Evolutionary conservation across 2,888 invertebrate species (phyloP).

Genomic region (Anthrax anthrax): DNA sequence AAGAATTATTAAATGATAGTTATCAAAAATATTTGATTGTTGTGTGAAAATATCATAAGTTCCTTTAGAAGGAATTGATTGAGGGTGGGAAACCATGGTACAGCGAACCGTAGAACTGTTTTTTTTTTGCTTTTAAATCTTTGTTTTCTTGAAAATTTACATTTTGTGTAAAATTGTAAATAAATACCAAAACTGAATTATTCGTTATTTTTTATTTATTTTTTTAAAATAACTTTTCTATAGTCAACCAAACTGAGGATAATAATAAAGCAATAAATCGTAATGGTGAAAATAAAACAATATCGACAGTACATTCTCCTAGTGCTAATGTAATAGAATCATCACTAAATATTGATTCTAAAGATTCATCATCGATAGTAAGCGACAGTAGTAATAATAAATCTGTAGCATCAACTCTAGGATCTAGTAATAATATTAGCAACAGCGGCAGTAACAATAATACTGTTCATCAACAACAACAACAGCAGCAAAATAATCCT

Average conservation of each 20-base stretch:
- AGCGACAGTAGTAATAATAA: not conserved
- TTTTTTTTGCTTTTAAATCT: too few species aligned
- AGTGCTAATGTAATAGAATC: not conserved
- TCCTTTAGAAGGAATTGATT: too few species aligned
- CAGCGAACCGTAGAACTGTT: too few species aligned
- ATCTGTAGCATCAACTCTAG: not conserved
- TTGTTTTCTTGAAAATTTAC: too few species aligned
- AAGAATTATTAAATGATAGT: too few species aligned
- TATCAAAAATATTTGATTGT: too few species aligned
- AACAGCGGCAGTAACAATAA: not conserved
- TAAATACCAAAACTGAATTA: too few species aligned
- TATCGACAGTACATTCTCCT: not conserved
- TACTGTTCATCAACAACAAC: not conserved
- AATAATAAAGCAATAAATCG: slow-evolving; percentile 4
- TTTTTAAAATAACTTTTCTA: not conserved
- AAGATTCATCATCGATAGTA: not conserved
- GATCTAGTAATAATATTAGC: not conserved
- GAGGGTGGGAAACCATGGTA: too few species aligned
- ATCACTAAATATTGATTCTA: not conserved
- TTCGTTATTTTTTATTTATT: too few species aligned
- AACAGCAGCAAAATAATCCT: not conserved
- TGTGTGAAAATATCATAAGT: too few species aligned
- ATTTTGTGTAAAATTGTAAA: too few species aligned
- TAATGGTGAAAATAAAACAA: not conserved
- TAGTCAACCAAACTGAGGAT: slow-evolving; percentile 1